phyloP scores from a whole-genome alignment of 2,797 vertebrate genomes.

The Crenuchus spilurus region DNA sequence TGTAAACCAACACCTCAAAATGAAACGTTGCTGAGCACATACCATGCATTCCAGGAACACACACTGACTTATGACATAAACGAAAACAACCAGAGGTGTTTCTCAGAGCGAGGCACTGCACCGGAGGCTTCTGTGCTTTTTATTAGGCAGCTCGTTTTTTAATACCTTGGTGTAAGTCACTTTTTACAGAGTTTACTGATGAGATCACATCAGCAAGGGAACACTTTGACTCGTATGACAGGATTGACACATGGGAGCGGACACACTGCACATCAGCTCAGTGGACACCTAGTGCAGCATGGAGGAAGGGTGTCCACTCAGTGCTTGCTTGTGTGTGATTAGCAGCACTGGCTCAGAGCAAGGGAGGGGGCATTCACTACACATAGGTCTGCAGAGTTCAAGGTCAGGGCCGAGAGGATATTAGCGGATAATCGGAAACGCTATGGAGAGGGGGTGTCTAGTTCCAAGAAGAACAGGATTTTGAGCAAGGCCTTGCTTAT shows the following conservation, averaged over 20 bases:
- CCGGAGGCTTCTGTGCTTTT: constrained; percentile 17
- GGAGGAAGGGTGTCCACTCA: constrained; percentile 1
- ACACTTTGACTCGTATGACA: not conserved
- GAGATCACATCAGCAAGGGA: not conserved
- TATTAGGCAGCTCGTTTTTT: constrained; percentile 5
- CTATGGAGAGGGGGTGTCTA: constrained; percentile 49
- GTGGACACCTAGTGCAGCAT: not conserved
- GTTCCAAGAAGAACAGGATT: constrained; percentile 71
- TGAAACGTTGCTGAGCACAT: constrained; percentile 65
- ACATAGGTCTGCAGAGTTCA: constrained; percentile 65
- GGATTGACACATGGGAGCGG: constrained; percentile 14
- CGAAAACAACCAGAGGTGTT: constrained; percentile 61
- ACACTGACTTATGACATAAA: constrained; percentile 64
- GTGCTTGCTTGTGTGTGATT: constrained; percentile 29
- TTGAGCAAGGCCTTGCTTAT: constrained; percentile 64
- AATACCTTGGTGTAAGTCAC: not conserved
- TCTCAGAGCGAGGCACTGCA: constrained; percentile 39
- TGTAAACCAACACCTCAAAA: constrained; percentile 47
- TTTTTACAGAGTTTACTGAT: not conserved
- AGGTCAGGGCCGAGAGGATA: constrained; percentile 68
- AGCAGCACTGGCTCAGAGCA: constrained; percentile 22
- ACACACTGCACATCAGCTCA: constrained; percentile 8
- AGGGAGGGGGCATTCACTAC: constrained; percentile 55
- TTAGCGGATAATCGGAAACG: constrained; percentile 66
- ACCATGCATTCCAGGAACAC: constrained; percentile 72